phyloP scores from a whole-genome alignment of 2,797 vertebrate genomes.

The Scolopax bukidnonensis region DNA sequence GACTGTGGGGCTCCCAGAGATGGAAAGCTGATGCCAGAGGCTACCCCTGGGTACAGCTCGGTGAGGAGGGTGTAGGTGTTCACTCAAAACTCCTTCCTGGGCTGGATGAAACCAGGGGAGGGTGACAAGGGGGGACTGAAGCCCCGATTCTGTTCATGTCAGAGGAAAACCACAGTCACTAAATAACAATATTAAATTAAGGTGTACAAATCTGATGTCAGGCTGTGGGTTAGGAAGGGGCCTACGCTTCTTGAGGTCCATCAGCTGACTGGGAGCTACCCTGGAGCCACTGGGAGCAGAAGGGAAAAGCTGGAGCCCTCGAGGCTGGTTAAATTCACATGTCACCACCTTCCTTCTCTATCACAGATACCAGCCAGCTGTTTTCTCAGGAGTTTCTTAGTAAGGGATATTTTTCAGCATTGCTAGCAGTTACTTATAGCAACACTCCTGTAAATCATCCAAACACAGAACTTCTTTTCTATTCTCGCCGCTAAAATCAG shows the following conservation, averaged over 20 bases:
- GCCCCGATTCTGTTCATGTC: background rate
- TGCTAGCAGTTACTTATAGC: background rate
- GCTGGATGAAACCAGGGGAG: background rate
- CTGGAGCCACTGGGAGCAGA: background rate
- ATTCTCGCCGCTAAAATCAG: background rate
- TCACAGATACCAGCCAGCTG: background rate
- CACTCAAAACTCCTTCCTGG: background rate
- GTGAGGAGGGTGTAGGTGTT: background rate
- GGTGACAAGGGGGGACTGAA: background rate
- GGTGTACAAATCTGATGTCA: background rate
- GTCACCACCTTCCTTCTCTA: background rate
- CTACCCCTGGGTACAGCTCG: background rate
- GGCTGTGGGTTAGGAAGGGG: background rate
- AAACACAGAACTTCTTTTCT: background rate
- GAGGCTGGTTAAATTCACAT: background rate
- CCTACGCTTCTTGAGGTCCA: fast-evolving
- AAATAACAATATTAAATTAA: background rate
- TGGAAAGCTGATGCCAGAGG: background rate
- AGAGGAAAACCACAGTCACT: background rate
- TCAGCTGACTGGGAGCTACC: background rate
- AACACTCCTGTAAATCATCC: background rate
- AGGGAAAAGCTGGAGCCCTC: background rate
- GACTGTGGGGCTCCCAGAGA: background rate
- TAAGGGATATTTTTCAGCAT: background rate
- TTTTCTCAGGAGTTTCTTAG: background rate